Conservation (phyloP, 2,113 vertebrate genomes). For the Chlorocebus sabaeus region DNA sequence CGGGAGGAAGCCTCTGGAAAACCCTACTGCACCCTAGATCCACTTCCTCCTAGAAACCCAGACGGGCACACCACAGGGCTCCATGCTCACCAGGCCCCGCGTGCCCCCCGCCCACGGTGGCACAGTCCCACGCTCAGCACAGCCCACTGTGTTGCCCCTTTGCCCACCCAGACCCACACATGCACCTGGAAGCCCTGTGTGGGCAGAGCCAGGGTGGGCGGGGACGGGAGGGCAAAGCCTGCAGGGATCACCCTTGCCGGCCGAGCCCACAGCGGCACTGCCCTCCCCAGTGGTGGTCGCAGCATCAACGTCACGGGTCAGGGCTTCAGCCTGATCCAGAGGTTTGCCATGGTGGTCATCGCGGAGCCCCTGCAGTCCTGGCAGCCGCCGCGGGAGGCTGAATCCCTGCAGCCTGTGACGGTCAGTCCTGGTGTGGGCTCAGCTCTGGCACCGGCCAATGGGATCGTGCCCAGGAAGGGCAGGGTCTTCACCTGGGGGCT, state of each 20-base stretch:
- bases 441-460: rapidly evolving
- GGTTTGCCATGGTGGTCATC: conserved; percentile 87
- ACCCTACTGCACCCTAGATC: not conserved
- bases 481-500: not conserved
- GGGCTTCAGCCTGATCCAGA: conserved; percentile 92
- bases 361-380: conserved; percentile 75
- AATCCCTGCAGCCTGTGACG: not conserved
- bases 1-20: not conserved
- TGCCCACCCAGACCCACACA: no score
- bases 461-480: rapidly evolving
- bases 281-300: conserved; percentile 89
- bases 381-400: conserved; percentile 71
- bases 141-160: no score
- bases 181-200: rapidly evolving
- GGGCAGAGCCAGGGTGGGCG: not conserved
- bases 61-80: not conserved
- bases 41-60: not conserved
- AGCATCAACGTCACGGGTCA: conserved; percentile 88
- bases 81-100: no score
- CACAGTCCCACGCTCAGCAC: rapidly evolving
- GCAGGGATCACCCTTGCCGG: not conserved
- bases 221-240: not conserved
- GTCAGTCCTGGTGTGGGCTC: conserved; percentile 44
- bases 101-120: no score
- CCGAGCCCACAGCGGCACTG: not conserved